Evolutionary conservation across 2,797 vertebrate genomes (phyloP), one percentile per base, ranked within the genome.

Genomic region (Chloroceryle inda): DNA sequence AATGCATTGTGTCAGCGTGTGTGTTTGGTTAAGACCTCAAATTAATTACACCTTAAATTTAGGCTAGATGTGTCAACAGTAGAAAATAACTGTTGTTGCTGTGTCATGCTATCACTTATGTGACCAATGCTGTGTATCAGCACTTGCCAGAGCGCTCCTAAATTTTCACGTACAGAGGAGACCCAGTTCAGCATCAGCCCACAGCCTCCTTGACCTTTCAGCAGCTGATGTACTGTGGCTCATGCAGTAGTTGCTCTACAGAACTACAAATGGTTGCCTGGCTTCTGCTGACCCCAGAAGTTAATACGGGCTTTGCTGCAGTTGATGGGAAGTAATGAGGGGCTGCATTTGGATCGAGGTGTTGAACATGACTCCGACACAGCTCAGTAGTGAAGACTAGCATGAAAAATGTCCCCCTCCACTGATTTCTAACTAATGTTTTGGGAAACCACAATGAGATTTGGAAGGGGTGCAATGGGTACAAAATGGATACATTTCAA

Each of bases 71-170:
- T 45, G 27, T 35, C 45, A 75, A 19, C 11, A 26, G 6, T 10
- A 35, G 66, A 38, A 89, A 81, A 42, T 7, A n/a, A 33, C 17
- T 15, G 23, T 2, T 37, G 21, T 8, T 76, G 56, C 21, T 67
- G 29, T 17, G n/a, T 38, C 10, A 4, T 44, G 69, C 40, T 86
- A 75, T 80, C 50, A 29, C 5, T 33, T 31, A 2, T 0, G 5
- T 29, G 38, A 29, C 45, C 53, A 19, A 7, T 24, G 61, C 71
- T 61, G 27, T 10, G 11, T 26, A 27, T 3, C 37, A 59, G 40
- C 1, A 1, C 33, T 71, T 53, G 31, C 23, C 6, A 5, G 44
- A 67, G 19, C 5, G 1, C 5, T 20, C 40, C 24, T 2, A 2
- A n/a, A 31, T 77, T 68, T 80, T 59, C 33, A 40, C 8, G 55